A percentile compares a stretch with the other conserved stretches of the same genome.
Conservation (phyloP, 1,140 invertebrate species). For the Plectrocnemia conspersa region DNA sequence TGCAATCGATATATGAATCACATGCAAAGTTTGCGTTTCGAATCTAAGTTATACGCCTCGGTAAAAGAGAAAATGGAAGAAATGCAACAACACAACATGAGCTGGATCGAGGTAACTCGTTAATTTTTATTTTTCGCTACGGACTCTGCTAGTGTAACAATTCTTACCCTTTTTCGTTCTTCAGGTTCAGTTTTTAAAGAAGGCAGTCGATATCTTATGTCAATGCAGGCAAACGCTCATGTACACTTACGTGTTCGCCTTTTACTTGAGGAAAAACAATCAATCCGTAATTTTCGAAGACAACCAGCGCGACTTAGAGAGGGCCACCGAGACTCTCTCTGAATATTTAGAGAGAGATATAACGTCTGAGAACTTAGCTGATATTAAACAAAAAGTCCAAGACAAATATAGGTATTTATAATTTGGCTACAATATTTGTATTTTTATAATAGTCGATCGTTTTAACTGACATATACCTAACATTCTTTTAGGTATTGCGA, state of each 20-base stretch:
- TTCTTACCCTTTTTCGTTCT: conserved; percentile 12
- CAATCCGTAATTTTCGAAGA: conserved; percentile 99
- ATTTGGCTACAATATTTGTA: background rate
- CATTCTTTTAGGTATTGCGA: conserved; percentile 84
- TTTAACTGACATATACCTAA: background rate
- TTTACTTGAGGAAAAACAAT: conserved; percentile 96
- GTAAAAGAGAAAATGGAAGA: conserved; percentile 99
- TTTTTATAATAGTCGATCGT: background rate
- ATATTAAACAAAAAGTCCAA: conserved; percentile 99
- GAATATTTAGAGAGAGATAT: conserved; percentile 98
- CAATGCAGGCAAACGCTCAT: conserved; percentile 96
- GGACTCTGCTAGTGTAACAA: background rate
- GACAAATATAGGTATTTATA: conserved; percentile 88
- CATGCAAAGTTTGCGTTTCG: conserved; percentile 97
- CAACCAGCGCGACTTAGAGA: conserved; percentile 97
- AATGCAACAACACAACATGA: conserved; percentile 99
- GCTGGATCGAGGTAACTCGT: conserved; percentile 92
- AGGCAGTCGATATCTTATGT: conserved; percentile 96
- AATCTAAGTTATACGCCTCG: conserved; percentile 90
- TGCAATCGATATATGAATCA: conserved; percentile 99
- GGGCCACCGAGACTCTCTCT: conserved; percentile 92
- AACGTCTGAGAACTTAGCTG: conserved; percentile 93
- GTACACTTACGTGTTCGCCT: conserved; percentile 99
- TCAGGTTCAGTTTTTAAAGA: conserved; percentile 93
- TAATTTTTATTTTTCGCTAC: conserved; percentile 29